Base-by-base conservation (phyloP, 2,797 vertebrate species). In the Spea hammondii region DNA sequence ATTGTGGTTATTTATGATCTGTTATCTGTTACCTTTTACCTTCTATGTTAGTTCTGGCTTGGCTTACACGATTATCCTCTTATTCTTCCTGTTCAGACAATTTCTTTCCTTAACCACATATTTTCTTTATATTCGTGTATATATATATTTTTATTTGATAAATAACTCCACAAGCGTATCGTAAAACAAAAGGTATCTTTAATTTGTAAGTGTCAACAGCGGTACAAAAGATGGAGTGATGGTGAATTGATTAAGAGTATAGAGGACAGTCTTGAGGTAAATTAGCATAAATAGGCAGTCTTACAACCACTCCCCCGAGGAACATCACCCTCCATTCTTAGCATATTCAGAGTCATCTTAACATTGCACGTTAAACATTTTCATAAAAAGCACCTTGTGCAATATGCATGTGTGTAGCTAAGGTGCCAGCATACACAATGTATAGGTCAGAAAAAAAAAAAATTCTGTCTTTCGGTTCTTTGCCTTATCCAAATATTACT, bases 141-240 rank as follows among this genome's bases (percentile, higher is more conserved):
- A 32, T 32, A 32, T 32, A 32, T 64, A 8, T 44, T 44, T 65
- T 7, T 8, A 17, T 7, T 80, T 74, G 73, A 91, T 5, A 90
- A 84, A 91, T 87, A 70, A 90, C 84, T 82, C 74, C 84, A 66
- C 68, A 89, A 87, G 74, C 85, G 55, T 86, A 80, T 92, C 89
- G 90, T 99, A 96, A 98, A 98, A 98, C 96, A 99, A 99, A 98
- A 98, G 95, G 94, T 96, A 95, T 99, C 96, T 99, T 99, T 99
- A 99, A 98, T 99, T 95, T 96, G 93, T 98, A 96, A 97, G 97
- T 99, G 98, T 99, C 95, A 96, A 98, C 97, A 99, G 96, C 97
- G 98, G 98, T 99, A 99, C 97, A 99, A 99, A 99, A 99, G 95
- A 98, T 98, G 97, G 96, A 98, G 97, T 98, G 97, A 98, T 96